Percentiles rank a stretch among this genome's conserved stretches.
Evolutionary conservation across 2,888 invertebrate species (phyloP).

Genomic region (Boloria selene): DNA sequence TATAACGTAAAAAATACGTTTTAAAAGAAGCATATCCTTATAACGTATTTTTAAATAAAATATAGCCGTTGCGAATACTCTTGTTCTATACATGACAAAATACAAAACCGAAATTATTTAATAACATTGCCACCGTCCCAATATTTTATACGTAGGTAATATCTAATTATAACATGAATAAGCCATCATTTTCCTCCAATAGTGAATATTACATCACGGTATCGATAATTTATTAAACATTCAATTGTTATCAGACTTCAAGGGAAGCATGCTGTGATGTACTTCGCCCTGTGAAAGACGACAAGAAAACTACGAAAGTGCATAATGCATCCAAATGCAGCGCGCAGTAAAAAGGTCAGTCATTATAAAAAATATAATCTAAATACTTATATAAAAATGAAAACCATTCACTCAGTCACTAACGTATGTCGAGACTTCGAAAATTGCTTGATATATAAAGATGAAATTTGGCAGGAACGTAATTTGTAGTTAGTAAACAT

Average conservation of each 20-base stretch:
- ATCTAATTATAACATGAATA: constrained; percentile 39
- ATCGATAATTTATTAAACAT: constrained; percentile 19
- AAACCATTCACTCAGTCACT: background rate
- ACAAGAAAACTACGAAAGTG: constrained; percentile 39
- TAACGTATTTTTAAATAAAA: too few relatives aligned
- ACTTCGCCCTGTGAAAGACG: constrained; percentile 41
- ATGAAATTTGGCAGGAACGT: too few relatives aligned
- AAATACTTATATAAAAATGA: background rate
- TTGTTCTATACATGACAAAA: too few relatives aligned
- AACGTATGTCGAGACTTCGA: too few relatives aligned
- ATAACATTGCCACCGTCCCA: constrained; percentile 37
- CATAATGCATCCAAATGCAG: constrained; percentile 62
- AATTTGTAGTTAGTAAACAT: too few relatives aligned
- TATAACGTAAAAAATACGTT: too few relatives aligned
- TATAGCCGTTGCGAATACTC: too few relatives aligned
- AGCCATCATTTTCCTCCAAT: constrained; percentile 41
- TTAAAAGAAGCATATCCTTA: too few relatives aligned
- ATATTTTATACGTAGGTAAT: constrained; percentile 43
- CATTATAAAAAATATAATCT: background rate
- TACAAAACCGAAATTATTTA: constrained; percentile 42
- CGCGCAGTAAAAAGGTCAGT: constrained; percentile 55
- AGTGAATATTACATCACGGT: constrained; percentile 38
- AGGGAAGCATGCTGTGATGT: constrained; percentile 37
- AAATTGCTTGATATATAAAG: too few relatives aligned
- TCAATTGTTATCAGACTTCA: constrained; percentile 44